Evolutionary conservation across 2,888 invertebrate genomes (phyloP), one percentile per base, ranked within the genome.

Genomic region (Drosophila kuntzei): DNA sequence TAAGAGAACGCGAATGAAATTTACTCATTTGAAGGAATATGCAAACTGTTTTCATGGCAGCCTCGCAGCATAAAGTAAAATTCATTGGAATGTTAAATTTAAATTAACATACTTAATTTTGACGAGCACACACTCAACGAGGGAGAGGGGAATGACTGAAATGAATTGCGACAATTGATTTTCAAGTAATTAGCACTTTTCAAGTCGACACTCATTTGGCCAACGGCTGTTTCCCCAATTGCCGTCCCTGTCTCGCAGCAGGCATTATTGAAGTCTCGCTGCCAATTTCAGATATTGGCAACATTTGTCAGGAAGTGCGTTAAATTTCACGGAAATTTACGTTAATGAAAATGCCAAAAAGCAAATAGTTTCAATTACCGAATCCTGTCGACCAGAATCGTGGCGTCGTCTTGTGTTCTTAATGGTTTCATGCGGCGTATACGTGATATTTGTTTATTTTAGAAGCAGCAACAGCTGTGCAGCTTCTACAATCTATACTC

Each of bases 141-240:
- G 51, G 51, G 36, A 44, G 18, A 37, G 9, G 11, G 5, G 9
- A 22, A 9, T 27, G 20, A 59, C 53, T 49, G 47, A 74, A 85
- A 81, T 89, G 72, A 85, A 87, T 89, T 89, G 87, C 85, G 67
- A 81, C 87, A 89, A 83, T 89, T 87, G 79, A 85, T 89, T 89
- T 83, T 64, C 80, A 71, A 77, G 80, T 84, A 83, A 83, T 88
- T 88, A 88, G 87, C 76, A 64, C 49, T 70, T 72, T 59, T 72
- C 62, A 73, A 70, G 70, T 63, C 46, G 62, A 53, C 49, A 49
- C 50, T 59, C 44, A 64, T 58, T 69, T 60, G 27, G 25, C 43
- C 51, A 59, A 57, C 64, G 76, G 57, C 62, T 75, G 66, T 64
- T 58, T 54, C 58, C 44, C 44, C 29, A 37, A 7, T 27, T 3